phyloP scores from a whole-genome alignment of 2,888 invertebrate species.

The Caenorhabditis panamensis region DNA sequence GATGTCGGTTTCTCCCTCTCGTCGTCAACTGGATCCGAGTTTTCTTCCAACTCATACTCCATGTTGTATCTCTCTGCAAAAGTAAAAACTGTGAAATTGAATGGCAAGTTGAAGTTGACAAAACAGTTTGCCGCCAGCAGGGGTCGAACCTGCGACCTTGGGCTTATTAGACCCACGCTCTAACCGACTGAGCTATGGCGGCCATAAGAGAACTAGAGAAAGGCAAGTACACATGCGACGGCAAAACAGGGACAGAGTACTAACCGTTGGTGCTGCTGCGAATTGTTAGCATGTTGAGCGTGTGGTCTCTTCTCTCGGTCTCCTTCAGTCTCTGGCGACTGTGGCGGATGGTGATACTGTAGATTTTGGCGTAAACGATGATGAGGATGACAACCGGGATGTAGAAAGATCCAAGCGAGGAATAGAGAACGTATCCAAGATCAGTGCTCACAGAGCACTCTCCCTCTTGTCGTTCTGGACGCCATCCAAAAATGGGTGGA shows the following conservation, averaged over 20 bases:
- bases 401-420: conserved; percentile 98
- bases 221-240: not conserved
- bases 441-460: conserved; percentile 73
- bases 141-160: conserved; percentile 81
- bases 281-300: conserved; percentile 68
- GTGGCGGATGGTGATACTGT: conserved; percentile 79
- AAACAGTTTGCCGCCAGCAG: conserved; percentile 80
- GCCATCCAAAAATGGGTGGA: conserved; percentile 81
- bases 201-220: conserved; percentile 36
- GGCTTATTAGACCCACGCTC: conserved; percentile 81
- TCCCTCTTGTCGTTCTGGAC: conserved; percentile 69
- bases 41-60: conserved; percentile 71
- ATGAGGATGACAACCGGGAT: conserved; percentile 89
- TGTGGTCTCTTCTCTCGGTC: conserved; percentile 78
- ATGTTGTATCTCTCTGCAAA: conserved; percentile 55
- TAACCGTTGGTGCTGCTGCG: conserved; percentile 55
- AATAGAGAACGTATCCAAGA: conserved; percentile 93
- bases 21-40: conserved; percentile 70
- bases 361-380: conserved; percentile 80
- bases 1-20: conserved; percentile 45
- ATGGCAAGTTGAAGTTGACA: conserved; percentile 12
- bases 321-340: conserved; percentile 78
- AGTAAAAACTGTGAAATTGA: not conserved
- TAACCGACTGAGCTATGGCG: conserved; percentile 81
- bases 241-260: not conserved